Percentiles rank a stretch among this genome's conserved stretches.
phyloP scores from a whole-genome alignment of 2,888 invertebrate species.

The Podotricha telesiphe region DNA sequence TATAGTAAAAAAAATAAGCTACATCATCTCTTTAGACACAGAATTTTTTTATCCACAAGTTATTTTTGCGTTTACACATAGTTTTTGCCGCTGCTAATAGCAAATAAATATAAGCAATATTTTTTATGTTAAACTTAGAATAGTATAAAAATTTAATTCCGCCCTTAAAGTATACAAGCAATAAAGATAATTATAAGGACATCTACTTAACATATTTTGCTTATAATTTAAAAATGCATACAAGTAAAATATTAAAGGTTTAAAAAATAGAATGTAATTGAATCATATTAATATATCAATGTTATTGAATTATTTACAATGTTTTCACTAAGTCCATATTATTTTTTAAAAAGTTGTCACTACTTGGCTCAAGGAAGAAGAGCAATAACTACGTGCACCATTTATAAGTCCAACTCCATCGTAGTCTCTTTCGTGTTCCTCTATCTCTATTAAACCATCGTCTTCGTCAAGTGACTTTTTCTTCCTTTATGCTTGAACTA shows the following conservation, averaged over 20 bases:
- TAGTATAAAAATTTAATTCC: background rate
- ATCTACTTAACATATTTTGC: background rate
- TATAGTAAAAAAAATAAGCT: background rate
- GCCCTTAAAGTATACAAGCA: background rate
- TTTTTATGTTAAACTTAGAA: no score
- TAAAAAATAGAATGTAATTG: conserved; percentile 1
- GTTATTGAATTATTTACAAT: background rate
- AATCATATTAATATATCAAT: background rate
- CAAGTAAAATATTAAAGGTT: background rate
- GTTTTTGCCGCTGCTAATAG: background rate
- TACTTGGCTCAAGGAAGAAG: background rate
- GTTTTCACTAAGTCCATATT: background rate
- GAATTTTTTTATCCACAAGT: background rate
- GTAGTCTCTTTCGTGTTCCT: conserved; percentile 1
- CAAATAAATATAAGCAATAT: background rate
- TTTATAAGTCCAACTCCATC: conserved; percentile 24
- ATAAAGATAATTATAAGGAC: background rate
- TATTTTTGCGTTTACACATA: background rate
- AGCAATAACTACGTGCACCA: conserved; percentile 29
- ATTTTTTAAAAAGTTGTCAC: background rate
- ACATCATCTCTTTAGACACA: background rate
- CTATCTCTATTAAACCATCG: conserved; percentile 27
- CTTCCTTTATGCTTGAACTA: conserved; percentile 18
- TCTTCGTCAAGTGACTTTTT: conserved; percentile 31
- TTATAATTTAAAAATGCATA: background rate